Evolutionary conservation across 2,113 vertebrate genomes (phyloP).

Genomic region (Noctilio leporinus): DNA sequence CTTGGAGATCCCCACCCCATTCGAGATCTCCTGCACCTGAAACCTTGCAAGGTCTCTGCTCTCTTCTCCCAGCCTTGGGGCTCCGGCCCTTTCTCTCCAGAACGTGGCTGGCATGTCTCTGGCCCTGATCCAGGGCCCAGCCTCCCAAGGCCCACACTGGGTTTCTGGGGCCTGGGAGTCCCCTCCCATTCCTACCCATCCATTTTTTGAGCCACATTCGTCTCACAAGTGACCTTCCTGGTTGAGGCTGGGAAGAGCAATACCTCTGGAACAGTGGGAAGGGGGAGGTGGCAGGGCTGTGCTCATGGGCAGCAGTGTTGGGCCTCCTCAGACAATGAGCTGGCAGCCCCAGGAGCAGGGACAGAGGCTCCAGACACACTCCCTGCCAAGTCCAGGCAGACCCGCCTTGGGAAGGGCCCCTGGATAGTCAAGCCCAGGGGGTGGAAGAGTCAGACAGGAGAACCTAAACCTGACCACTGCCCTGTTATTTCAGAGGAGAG

Average conservation of each 20-base stretch:
- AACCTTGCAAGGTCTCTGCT: background rate
- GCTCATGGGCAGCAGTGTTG: rapidly evolving
- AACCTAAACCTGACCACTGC: background rate
- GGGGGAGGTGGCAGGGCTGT: background rate
- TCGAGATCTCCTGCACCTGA: rapidly evolving
- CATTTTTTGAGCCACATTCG: background rate
- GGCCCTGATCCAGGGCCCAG: background rate
- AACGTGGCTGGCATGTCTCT: rapidly evolving
- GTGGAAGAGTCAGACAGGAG: rapidly evolving
- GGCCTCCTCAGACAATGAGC: background rate
- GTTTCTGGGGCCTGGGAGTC: background rate
- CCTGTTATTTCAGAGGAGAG: background rate
- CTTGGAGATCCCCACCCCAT: rapidly evolving
- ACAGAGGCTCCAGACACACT: background rate
- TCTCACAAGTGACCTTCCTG: background rate
- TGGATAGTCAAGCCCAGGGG: too few relatives aligned
- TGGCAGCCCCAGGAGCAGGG: background rate
- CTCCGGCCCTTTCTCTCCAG: background rate
- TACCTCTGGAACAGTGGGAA: background rate
- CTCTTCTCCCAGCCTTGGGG: background rate
- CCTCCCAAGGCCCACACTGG: background rate
- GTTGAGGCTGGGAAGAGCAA: rapidly evolving
- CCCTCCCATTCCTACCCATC: background rate
- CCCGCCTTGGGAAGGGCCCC: background rate
- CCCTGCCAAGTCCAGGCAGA: background rate